Evolutionary conservation across 2,113 vertebrate species (phyloP), one percentile per base, ranked within the genome.

Genomic region (Tetrax tetrax): DNA sequence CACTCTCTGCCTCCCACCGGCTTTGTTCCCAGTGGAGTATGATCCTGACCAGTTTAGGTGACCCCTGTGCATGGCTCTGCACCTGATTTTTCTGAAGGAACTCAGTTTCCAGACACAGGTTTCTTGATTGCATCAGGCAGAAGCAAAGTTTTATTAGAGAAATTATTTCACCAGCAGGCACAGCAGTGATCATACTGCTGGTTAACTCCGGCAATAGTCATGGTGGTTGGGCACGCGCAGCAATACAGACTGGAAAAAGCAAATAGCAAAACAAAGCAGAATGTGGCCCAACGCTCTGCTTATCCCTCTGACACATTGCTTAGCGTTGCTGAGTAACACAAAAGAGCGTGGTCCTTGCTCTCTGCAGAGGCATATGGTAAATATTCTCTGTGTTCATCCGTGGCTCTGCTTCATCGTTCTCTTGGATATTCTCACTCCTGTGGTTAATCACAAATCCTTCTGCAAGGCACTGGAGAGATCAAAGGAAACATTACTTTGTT

Each of bases 361-460:
- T 75, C 48, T 65, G 83, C 79, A 68, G 80, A 70, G 76, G 80
- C 86, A 51, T 29, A 45, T 45, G 25, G 38, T 31, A 78, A 92
- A 91, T 81, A 66, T 75, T 82, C 53, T 72, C 76, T 77, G 74
- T 89, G 77, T 85, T 89, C 38, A 50, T 66, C 63, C 4, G 0
- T 28, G 88, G 90, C 87, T 91, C 76, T 93, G 89, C 88, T 94
- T 89, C 63, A 64, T 65, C 78, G 24, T 64, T 90, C 71, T 87
- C 56, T 90, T 54, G 80, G 41, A n/a, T 71, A 45, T 83, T 87
- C 85, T 83, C 3, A 3, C 96, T 91, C 85, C 90, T 96, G 57
- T 84, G 20, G 74, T 96, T 96, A 96, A 89, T 97, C 96, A 90
- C 95, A 97, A 72, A 93, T 96, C 83, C 97, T 97, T 96, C 97